phyloP scores from a whole-genome alignment of 2,888 invertebrate genomes.

The Aporophyla lueneburgensis region DNA sequence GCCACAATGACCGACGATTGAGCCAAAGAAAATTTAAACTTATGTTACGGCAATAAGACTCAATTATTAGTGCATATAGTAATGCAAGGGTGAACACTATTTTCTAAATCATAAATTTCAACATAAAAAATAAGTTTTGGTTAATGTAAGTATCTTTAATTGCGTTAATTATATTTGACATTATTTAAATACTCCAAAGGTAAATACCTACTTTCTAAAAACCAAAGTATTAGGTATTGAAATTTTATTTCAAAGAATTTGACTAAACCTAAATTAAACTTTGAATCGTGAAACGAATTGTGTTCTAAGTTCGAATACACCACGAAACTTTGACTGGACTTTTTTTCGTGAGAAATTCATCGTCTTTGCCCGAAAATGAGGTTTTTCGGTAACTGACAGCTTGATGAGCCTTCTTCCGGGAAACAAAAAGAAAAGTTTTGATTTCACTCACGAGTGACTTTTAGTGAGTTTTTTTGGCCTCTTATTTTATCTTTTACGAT shows the following conservation, averaged over 20 bases:
- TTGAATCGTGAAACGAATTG: neutral
- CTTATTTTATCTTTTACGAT: neutral
- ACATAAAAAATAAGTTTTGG: too few species aligned
- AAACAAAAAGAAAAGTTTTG: conserved; percentile 31
- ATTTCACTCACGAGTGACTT: conserved; percentile 3
- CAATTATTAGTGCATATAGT: too few species aligned
- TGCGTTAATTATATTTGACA: too few species aligned
- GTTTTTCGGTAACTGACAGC: conserved; percentile 29
- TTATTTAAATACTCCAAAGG: neutral
- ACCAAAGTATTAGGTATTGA: neutral
- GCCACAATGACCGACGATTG: too few species aligned
- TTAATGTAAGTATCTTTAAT: too few species aligned
- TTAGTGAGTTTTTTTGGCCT: conserved; percentile 1
- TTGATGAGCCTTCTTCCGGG: conserved; percentile 10
- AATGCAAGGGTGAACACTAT: too few species aligned
- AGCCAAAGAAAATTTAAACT: too few species aligned
- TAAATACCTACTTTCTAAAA: neutral
- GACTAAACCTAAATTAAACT: neutral
- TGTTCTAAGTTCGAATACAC: neutral
- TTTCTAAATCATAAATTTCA: too few species aligned
- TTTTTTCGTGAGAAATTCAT: conserved; percentile 3
- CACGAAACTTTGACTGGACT: too few species aligned
- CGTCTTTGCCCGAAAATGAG: neutral
- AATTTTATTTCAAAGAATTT: neutral
- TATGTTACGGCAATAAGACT: too few species aligned